phyloP scores from a whole-genome alignment of 2,113 vertebrate species.

The Nymphicus hollandicus region DNA sequence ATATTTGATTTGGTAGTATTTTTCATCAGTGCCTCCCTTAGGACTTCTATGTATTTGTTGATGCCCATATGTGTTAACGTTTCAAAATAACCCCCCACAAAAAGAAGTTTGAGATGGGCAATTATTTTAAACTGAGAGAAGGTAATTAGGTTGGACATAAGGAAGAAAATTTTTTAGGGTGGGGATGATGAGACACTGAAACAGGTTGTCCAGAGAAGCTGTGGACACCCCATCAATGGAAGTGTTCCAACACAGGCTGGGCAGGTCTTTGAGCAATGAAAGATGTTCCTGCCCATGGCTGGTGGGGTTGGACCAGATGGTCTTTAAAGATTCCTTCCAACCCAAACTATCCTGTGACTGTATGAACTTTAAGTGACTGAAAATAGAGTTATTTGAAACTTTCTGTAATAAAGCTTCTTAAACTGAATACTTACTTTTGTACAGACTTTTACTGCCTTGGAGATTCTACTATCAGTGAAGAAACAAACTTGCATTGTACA shows the following conservation, averaged over 20 bases:
- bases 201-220: neutral
- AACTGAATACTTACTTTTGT: neutral
- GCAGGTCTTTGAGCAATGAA: neutral
- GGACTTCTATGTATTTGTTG: neutral
- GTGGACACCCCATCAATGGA: rapidly evolving
- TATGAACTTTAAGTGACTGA: neutral
- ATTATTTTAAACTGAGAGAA: neutral
- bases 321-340: neutral
- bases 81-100: neutral
- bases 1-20: neutral
- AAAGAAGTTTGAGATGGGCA: neutral
- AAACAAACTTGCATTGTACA: neutral
- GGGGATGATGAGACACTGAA: neutral
- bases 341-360: neutral
- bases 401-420: neutral
- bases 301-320: rapidly evolving
- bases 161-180: neutral
- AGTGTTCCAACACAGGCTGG: neutral
- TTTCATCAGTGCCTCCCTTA: neutral
- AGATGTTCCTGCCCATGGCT: neutral
- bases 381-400: neutral
- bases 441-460: neutral
- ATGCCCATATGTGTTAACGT: neutral
- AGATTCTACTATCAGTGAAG: neutral
- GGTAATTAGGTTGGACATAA: neutral